Percentiles rank a stretch among this genome's conserved stretches.
These are phyloP conservation scores for Aeoliscus strigatus DNA, from an alignment of 2,797 vertebrate genomes.

Conservation along the genomic window DNA sequence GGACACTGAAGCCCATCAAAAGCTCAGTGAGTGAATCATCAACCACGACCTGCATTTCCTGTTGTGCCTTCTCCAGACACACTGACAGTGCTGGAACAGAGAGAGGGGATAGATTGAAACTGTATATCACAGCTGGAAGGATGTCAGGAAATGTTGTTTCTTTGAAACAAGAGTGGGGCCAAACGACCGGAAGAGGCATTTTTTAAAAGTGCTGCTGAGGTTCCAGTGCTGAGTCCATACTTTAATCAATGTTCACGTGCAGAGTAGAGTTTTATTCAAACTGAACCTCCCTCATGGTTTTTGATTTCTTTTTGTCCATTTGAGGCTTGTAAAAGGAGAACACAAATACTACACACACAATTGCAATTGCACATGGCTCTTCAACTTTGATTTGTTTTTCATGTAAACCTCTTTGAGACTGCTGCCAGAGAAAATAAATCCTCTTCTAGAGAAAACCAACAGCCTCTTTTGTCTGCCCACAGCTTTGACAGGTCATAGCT, in stretches of 20 bases:
- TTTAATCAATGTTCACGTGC: slow-evolving; percentile 13
- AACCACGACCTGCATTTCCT: slow-evolving; percentile 18
- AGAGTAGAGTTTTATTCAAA: slow-evolving; percentile 10
- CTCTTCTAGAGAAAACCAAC: slow-evolving; percentile 19
- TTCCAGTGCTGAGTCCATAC: too few species aligned
- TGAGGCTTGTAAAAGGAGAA: too few species aligned
- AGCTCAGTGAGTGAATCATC: slow-evolving; percentile 25
- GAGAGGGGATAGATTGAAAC: slow-evolving; percentile 44
- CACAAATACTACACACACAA: too few species aligned
- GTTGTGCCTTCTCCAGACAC: neutral
- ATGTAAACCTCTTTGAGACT: too few species aligned
- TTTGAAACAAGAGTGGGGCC: slow-evolving; percentile 23
- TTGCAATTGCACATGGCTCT: too few species aligned
- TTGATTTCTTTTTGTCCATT: too few species aligned
- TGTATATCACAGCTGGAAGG: slow-evolving; percentile 42
- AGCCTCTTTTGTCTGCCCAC: slow-evolving; percentile 41
- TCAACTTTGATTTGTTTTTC: too few species aligned
- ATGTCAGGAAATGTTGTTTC: slow-evolving; percentile 21
- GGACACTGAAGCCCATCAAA: slow-evolving; percentile 33
- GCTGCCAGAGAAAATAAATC: slow-evolving; percentile 12
- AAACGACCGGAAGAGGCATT: slow-evolving; percentile 20
- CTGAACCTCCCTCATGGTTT: too few species aligned
- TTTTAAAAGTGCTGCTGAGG: slow-evolving; percentile 22
- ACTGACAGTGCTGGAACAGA: neutral
- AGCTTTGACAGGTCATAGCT: slow-evolving; percentile 32